phyloP scores from a whole-genome alignment of 2,113 vertebrate genomes.

The Onychorhynchus coronatus region DNA sequence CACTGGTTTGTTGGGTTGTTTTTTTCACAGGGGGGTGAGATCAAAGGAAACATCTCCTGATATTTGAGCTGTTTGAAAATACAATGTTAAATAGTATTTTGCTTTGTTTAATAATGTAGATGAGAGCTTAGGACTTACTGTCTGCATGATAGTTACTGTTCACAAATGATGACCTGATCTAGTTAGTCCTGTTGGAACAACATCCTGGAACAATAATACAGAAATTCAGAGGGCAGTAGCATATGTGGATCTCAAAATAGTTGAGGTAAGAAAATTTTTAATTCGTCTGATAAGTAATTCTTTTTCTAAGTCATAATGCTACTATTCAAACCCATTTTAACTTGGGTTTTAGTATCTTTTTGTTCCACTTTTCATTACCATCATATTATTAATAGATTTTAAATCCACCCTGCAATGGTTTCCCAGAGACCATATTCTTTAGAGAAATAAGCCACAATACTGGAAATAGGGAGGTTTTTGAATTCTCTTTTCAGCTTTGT shows the following conservation, averaged over 20 bases:
- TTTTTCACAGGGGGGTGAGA: not conserved
- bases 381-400: not conserved
- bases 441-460: not conserved
- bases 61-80: not conserved
- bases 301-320: not conserved
- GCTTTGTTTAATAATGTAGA: not conserved
- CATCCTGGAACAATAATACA: not conserved
- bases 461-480: not conserved
- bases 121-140: not conserved
- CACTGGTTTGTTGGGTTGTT: not conserved
- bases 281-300: not conserved
- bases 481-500: slow-evolving; percentile 3
- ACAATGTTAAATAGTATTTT: not conserved
- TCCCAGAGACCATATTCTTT: not conserved
- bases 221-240: not conserved
- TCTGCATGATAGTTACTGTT: not conserved
- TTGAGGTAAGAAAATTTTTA: not conserved
- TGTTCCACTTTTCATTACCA: not conserved
- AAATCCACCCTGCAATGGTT: not conserved
- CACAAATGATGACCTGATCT: not conserved
- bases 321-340: not conserved
- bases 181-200: not conserved
- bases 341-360: not conserved
- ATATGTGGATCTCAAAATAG: not conserved
- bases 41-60: not conserved